These are phyloP conservation scores for Alouatta palliata DNA, from an alignment of 2,113 vertebrate genomes.

Conservation along the genomic window DNA sequence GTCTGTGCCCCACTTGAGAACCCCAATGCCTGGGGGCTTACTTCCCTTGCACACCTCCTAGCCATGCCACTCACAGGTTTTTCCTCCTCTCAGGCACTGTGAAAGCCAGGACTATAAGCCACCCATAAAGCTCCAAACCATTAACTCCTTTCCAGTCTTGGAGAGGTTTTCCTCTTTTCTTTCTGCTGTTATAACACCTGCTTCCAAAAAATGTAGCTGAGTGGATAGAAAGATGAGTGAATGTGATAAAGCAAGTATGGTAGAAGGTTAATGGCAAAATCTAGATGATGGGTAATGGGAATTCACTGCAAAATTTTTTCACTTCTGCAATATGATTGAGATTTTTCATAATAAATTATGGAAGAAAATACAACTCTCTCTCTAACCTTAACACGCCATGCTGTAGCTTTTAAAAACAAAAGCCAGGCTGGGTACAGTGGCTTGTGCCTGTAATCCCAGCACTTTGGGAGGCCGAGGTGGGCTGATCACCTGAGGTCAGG, in stretches of 20 bases:
- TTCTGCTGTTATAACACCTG: background rate
- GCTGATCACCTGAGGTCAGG: too few relatives aligned
- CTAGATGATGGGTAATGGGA: background rate
- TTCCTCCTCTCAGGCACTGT: background rate
- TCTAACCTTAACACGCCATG: background rate
- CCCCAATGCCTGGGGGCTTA: background rate
- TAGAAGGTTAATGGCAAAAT: conserved; percentile 48
- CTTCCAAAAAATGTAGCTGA: background rate
- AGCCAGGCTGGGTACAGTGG: background rate
- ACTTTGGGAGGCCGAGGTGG: too few relatives aligned
- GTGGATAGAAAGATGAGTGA: background rate
- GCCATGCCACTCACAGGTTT: background rate
- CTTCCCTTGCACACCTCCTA: background rate
- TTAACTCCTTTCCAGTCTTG: background rate
- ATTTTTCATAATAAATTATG: conserved; percentile 12
- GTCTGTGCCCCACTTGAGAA: background rate
- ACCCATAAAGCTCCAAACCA: background rate
- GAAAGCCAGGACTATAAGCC: background rate
- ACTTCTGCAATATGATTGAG: conserved; percentile 36
- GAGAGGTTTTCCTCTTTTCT: background rate
- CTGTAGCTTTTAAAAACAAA: conserved; percentile 12
- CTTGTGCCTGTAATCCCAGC: too few relatives aligned
- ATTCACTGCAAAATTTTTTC: conserved; percentile 48
- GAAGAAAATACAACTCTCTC: conserved; percentile 41
- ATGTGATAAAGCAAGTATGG: background rate